These are phyloP conservation scores for Parnassius mnemosyne DNA, from an alignment of 2,888 invertebrate species.

Conservation along the genomic window DNA sequence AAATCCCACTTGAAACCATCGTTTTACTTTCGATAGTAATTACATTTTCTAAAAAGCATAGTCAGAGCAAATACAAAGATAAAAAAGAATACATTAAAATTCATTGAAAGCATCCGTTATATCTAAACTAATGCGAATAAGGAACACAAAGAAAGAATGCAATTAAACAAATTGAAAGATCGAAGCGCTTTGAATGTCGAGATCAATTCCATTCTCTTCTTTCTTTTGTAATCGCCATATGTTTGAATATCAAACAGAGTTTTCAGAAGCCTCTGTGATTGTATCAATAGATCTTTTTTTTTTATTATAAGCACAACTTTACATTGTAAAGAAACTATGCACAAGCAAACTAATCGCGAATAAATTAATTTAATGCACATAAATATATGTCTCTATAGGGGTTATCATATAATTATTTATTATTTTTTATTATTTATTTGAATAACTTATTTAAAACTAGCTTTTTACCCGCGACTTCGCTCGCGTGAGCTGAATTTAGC, in stretches of 20 bases:
- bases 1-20: too few relatives aligned
- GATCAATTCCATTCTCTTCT: conserved; percentile 46
- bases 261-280: conserved; percentile 39
- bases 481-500: too few relatives aligned
- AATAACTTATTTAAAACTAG: too few relatives aligned
- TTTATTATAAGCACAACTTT: conserved; percentile 12
- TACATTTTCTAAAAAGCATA: conserved; percentile 16
- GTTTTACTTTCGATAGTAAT: background rate
- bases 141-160: conserved; percentile 68
- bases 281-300: conserved; percentile 8
- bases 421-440: too few relatives aligned
- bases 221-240: conserved; percentile 67
- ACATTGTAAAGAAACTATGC: background rate
- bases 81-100: conserved; percentile 22
- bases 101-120: conserved; percentile 32
- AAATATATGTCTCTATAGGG: too few relatives aligned
- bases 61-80: conserved; percentile 8
- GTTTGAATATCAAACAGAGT: conserved; percentile 62
- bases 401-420: too few relatives aligned
- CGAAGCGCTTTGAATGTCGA: conserved; percentile 45
- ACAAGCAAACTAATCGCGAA: too few relatives aligned
- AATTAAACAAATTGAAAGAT: conserved; percentile 77
- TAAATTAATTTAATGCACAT: too few relatives aligned
- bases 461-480: too few relatives aligned
- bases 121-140: conserved; percentile 48